A percentile compares a stretch with the other conserved stretches of the same genome.
Conservation (phyloP, 2,888 invertebrate genomes). For the Netelia fuscicornis region DNA sequence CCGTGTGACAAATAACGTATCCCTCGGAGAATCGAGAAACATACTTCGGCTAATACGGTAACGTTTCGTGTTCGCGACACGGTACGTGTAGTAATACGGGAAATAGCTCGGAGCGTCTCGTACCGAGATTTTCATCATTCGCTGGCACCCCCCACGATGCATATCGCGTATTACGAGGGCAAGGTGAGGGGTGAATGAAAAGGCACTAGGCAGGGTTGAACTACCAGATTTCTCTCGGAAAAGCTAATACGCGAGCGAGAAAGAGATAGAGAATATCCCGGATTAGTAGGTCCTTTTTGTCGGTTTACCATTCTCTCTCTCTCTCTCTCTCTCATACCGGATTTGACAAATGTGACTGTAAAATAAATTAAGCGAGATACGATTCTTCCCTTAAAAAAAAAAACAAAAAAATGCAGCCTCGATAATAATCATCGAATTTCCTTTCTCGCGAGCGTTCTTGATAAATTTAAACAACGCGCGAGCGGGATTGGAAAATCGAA, state of each 20-base stretch:
- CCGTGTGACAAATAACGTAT: too few relatives aligned
- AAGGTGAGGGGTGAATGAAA: too few relatives aligned
- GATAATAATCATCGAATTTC: not conserved
- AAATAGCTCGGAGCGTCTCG: slow-evolving; percentile 67
- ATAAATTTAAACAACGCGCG: not conserved
- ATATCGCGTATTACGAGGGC: too few relatives aligned
- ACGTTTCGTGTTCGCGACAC: not conserved
- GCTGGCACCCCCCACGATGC: too few relatives aligned
- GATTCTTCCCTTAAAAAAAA: not conserved
- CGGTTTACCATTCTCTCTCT: not conserved
- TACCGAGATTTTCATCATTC: slow-evolving; percentile 46
- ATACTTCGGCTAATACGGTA: too few relatives aligned
- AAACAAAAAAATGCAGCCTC: not conserved
- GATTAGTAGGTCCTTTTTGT: not conserved
- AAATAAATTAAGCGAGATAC: not conserved
- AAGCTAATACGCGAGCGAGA: not conserved
- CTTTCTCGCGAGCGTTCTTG: not conserved
- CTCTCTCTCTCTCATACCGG: not conserved
- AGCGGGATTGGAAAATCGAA: not conserved
- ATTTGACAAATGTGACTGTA: not conserved
- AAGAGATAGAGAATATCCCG: not conserved
- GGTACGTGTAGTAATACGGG: slow-evolving; percentile 64
- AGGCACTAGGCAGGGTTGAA: too few relatives aligned
- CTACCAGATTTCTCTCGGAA: not conserved
- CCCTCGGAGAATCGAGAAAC: too few relatives aligned